A percentile compares a stretch with the other conserved stretches of the same genome.
These are phyloP conservation scores for Plotosus lineatus DNA, from an alignment of 2,113 vertebrate species.

Conservation along the genomic window DNA sequence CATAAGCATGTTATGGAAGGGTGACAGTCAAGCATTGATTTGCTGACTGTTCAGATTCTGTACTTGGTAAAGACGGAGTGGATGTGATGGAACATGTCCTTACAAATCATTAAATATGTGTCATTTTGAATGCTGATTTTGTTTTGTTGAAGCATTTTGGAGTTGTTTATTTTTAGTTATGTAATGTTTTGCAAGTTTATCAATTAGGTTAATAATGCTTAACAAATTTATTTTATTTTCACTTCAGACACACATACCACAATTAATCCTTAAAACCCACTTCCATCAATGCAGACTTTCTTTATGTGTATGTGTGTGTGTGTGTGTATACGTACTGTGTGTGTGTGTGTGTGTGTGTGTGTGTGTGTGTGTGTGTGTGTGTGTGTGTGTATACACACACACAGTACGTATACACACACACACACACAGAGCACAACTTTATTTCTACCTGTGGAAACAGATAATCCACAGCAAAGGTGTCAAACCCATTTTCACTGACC, in stretches of 20 bases:
- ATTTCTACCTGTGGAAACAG: too few species aligned
- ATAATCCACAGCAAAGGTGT: too few species aligned
- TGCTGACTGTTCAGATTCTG: constrained; percentile 71
- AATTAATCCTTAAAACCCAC: neutral
- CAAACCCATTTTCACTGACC: too few species aligned
- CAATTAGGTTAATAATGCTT: constrained; percentile 32
- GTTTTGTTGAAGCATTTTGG: neutral
- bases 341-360: too few species aligned
- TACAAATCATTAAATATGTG: constrained; percentile 43
- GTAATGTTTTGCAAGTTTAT: constrained; percentile 15
- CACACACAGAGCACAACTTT: too few species aligned
- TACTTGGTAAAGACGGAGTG: constrained; percentile 62
- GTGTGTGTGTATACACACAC: too few species aligned
- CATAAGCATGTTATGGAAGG: constrained; percentile 63
- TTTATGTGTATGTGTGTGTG: too few species aligned
- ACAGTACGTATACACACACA: too few species aligned
- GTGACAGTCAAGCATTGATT: constrained; percentile 61
- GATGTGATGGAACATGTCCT: constrained; percentile 62
- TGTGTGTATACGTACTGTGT: too few species aligned
- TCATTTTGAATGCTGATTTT: constrained; percentile 19
- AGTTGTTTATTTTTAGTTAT: neutral
- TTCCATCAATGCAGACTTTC: too few species aligned
- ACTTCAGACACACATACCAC: neutral
- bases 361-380: too few species aligned
- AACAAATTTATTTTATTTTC: neutral